Evolutionary conservation across 2,797 vertebrate species (phyloP), one percentile per base, ranked within the genome.

Genomic region (Parotocinclus haroldoi): DNA sequence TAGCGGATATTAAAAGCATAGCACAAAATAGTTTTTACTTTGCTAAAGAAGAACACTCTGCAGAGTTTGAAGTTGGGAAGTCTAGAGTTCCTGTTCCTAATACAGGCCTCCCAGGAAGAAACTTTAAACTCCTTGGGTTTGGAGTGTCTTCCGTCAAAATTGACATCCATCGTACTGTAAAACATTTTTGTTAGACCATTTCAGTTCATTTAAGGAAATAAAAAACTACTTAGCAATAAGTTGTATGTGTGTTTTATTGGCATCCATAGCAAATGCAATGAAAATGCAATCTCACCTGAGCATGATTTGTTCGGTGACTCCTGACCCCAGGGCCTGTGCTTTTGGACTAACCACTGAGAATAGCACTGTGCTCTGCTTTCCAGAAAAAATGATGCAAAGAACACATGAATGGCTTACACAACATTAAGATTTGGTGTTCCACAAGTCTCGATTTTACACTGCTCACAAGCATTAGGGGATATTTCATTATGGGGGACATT

Each of bases 131-230:
- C 52, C 83, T 86, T 7, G 91, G 91, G 71, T 93, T 93, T 65
- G 91, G 91, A 13, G 91, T 93, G 72, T 91, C 91, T 82, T 91
- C 85, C 69, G 89, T 93, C 69, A 86, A 87, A 76, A 92, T 85
- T 39, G 86, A 86, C 60, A 92, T 62, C 10, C 75, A 77, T 69
- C 86, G 80, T 42, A 72, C 90, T 92, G 75, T 59, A 88, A 86
- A 14, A 74, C 54, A 66, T 42, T 9, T 9, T 42, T 1, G 4
- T 42, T 3, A 7, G 7, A 1, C 8, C 1, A 4, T 42, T 9
- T 8, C 4, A 1, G 4, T 42, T 42, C 7, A 3, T 3, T 42
- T 3, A 7, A 42, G 1, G 7, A 42, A n/a, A n/a, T n/a, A n/a
- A n/a, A n/a, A n/a, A n/a, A n/a, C 40, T 4, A 9, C 40, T 4